Evolutionary conservation across 2,797 vertebrate genomes (phyloP).

Genomic region (Pseudochirops cupreus): DNA sequence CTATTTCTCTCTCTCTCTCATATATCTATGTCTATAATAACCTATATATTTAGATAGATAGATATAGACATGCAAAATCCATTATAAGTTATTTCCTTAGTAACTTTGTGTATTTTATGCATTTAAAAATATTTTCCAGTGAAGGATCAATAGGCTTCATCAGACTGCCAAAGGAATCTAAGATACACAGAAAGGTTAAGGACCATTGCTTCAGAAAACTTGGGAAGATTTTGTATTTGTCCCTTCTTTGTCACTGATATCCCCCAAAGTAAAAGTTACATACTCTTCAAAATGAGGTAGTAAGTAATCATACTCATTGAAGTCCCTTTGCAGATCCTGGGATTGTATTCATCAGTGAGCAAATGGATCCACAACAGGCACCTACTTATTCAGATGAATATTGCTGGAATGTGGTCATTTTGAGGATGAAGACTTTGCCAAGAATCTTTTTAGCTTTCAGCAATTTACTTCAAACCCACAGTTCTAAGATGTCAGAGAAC

Average conservation of each 20-base stretch:
- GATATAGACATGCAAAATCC: background rate
- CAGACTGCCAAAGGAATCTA: background rate
- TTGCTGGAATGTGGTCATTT: background rate
- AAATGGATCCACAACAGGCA: background rate
- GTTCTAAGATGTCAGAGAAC: background rate
- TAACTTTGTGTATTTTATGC: background rate
- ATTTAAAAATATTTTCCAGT: background rate
- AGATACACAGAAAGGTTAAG: background rate
- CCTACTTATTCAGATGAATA: conserved; percentile 2
- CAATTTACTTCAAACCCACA: background rate
- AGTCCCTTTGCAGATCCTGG: too few relatives aligned
- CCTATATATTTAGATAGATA: too few relatives aligned
- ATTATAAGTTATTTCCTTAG: background rate
- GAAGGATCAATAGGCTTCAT: background rate
- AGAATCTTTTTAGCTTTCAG: conserved; percentile 16
- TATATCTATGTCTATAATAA: too few relatives aligned
- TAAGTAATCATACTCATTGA: background rate
- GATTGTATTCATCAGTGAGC: background rate
- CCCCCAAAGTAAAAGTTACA: background rate
- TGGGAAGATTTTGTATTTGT: background rate
- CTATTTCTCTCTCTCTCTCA: background rate
- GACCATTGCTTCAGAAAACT: background rate
- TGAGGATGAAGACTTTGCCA: conserved; percentile 2
- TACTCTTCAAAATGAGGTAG: background rate
- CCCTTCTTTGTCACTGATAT: background rate